These are phyloP conservation scores for Shinisaurus crocodilurus DNA, from an alignment of 2,113 vertebrate species.

Conservation along the genomic window DNA sequence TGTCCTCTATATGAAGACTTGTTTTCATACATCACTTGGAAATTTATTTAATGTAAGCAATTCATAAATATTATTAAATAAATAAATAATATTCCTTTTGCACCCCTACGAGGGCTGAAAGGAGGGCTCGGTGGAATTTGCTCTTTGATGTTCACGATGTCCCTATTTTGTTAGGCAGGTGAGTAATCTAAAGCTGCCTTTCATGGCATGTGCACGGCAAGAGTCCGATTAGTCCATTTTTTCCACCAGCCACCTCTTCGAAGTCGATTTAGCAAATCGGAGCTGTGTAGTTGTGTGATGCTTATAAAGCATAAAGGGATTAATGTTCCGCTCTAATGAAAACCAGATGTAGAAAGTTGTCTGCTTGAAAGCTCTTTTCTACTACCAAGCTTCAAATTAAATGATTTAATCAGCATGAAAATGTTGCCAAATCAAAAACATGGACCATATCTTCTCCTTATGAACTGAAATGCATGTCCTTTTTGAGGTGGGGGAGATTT, in stretches of 20 bases:
- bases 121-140: not conserved
- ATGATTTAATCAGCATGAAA: slow-evolving; percentile 46
- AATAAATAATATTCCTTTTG: not conserved
- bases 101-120: not conserved
- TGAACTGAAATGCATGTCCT: not conserved
- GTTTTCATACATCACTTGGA: too few relatives aligned
- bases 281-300: slow-evolving; percentile 44
- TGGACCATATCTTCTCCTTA: rapidly evolving
- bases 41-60: too few relatives aligned
- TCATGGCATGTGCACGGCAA: slow-evolving; percentile 32
- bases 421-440: slow-evolving; percentile 2
- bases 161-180: slow-evolving; percentile 23
- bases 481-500: not conserved
- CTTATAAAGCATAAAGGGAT: slow-evolving; percentile 67
- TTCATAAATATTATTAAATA: too few relatives aligned
- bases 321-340: slow-evolving; percentile 63
- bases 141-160: rapidly evolving
- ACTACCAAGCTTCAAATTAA: slow-evolving; percentile 55
- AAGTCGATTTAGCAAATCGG: slow-evolving; percentile 22
- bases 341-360: slow-evolving; percentile 67
- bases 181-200: slow-evolving; percentile 44
- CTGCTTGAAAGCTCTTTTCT: slow-evolving; percentile 52
- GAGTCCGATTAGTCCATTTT: slow-evolving; percentile 33
- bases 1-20: too few relatives aligned
- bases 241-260: slow-evolving; percentile 38